These are phyloP conservation scores for Silvanus unidentatus DNA, from an alignment of 2,888 invertebrate genomes.

Conservation along the genomic window DNA sequence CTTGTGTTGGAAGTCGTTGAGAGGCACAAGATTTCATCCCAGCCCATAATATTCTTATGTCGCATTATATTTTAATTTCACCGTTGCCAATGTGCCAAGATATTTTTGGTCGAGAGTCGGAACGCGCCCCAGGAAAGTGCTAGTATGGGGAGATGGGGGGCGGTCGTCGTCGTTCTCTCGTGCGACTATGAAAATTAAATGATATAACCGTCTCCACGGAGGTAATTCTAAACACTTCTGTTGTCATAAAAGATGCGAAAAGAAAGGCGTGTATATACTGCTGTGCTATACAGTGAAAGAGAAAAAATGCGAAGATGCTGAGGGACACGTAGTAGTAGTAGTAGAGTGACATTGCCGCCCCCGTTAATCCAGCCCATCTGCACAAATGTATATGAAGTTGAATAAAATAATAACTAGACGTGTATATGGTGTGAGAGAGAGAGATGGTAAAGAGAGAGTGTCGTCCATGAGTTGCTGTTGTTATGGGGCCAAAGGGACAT, in stretches of 20 bases:
- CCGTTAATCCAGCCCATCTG: too few species aligned
- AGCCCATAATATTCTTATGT: slow-evolving; percentile 40
- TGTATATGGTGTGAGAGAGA: slow-evolving; percentile 34
- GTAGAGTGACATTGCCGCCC: too few species aligned
- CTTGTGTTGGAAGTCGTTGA: too few species aligned
- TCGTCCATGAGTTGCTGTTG: background rate
- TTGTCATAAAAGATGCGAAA: slow-evolving; percentile 45
- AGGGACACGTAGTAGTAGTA: too few species aligned
- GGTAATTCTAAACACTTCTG: slow-evolving; percentile 48
- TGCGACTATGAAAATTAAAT: slow-evolving; percentile 45
- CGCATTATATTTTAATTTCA: slow-evolving; percentile 43
- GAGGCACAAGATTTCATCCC: too few species aligned
- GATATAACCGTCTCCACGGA: slow-evolving; percentile 43
- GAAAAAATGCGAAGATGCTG: too few species aligned
- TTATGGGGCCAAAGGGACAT: slow-evolving; percentile 37
- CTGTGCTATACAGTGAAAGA: too few species aligned
- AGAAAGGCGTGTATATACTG: slow-evolving; percentile 41
- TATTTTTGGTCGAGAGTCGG: too few species aligned
- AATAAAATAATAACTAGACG: slow-evolving; percentile 46
- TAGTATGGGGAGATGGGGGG: too few species aligned
- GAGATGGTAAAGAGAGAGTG: slow-evolving; percentile 20
- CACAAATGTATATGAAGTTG: slow-evolving; percentile 37
- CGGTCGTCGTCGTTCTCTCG: too few species aligned
- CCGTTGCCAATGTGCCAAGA: slow-evolving; percentile 22
- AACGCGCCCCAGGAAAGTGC: slow-evolving; percentile 33